Percentiles rank a stretch among this genome's conserved stretches.
phyloP scores from a whole-genome alignment of 1,140 invertebrate species.

The Ooceraea biroi region DNA sequence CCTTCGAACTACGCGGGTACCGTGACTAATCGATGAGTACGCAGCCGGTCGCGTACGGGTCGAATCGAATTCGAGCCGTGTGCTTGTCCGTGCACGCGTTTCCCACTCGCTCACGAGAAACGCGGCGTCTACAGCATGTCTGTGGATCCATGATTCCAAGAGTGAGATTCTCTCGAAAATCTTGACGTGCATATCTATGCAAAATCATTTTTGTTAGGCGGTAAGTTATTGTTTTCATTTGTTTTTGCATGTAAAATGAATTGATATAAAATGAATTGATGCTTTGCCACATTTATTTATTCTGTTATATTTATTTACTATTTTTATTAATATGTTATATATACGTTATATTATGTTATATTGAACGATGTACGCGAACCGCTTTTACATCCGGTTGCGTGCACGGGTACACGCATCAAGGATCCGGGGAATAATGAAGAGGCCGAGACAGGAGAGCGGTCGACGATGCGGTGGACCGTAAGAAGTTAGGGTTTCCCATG shows the following conservation, averaged over 20 bases:
- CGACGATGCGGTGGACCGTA: constrained; percentile 81
- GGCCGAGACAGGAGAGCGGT: constrained; percentile 73
- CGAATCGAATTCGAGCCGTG: constrained; percentile 76
- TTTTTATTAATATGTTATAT: too few species aligned
- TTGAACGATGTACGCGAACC: constrained; percentile 80
- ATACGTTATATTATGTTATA: too few species aligned
- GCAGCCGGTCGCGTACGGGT: constrained; percentile 81
- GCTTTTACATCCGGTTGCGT: constrained; percentile 75
- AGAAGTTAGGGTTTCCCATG: constrained; percentile 85
- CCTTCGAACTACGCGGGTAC: constrained; percentile 82
- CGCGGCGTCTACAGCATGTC: not conserved
- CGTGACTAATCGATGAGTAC: constrained; percentile 85
- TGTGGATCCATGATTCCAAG: not conserved
- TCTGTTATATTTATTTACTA: too few species aligned
- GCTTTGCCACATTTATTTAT: too few species aligned
- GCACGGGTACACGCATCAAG: constrained; percentile 71
- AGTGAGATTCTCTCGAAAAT: not conserved
- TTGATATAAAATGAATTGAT: too few species aligned
- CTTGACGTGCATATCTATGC: not conserved
- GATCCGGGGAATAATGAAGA: constrained; percentile 78
- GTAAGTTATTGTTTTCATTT: too few species aligned
- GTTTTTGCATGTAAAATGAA: too few species aligned
- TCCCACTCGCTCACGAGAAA: constrained; percentile 29
- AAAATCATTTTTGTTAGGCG: not conserved
- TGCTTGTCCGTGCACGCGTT: constrained; percentile 54